Evolutionary conservation across 2,113 vertebrate species (phyloP).

Genomic region (Sarotherodon lohbergeri): DNA sequence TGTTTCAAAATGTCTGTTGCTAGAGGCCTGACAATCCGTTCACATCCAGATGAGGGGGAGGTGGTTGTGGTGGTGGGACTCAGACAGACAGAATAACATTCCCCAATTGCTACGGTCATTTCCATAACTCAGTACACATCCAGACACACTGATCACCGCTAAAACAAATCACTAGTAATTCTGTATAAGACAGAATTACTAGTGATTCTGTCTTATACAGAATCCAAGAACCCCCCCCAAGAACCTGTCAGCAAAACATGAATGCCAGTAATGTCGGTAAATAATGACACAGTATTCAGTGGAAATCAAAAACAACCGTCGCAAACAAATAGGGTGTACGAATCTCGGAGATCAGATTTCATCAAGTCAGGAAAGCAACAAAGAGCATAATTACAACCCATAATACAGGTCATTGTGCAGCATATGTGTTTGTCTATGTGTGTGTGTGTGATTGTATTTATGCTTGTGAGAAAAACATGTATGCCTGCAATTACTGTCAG

Average conservation of each 20-base stretch:
- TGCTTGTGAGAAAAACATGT: slow-evolving; percentile 1
- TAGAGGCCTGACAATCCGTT: slow-evolving; percentile 64
- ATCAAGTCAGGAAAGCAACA: slow-evolving; percentile 29
- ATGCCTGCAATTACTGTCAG: slow-evolving; percentile 53
- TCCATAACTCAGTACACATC: slow-evolving; percentile 59
- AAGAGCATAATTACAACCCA: slow-evolving; percentile 46
- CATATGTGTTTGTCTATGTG: background rate
- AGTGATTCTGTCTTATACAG: too few relatives aligned
- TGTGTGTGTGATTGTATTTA: background rate
- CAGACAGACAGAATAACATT: slow-evolving; percentile 74
- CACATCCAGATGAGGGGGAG: slow-evolving; percentile 64
- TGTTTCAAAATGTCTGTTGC: slow-evolving; percentile 67
- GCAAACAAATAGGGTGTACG: slow-evolving; percentile 49
- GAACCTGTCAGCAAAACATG: slow-evolving; percentile 18
- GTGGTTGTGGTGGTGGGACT: slow-evolving; percentile 2
- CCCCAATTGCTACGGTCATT: slow-evolving; percentile 63
- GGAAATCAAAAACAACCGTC: slow-evolving; percentile 49
- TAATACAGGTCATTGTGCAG: slow-evolving; percentile 54
- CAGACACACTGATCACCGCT: slow-evolving; percentile 4
- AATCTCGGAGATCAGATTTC: slow-evolving; percentile 38
- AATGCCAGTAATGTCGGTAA: slow-evolving; percentile 31
- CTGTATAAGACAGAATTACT: background rate
- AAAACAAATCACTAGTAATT: slow-evolving; percentile 1
- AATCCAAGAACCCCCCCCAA: background rate
- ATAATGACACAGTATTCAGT: slow-evolving; percentile 12